Conservation (phyloP, 1,140 invertebrate species). For the Drosophila teissieri region DNA sequence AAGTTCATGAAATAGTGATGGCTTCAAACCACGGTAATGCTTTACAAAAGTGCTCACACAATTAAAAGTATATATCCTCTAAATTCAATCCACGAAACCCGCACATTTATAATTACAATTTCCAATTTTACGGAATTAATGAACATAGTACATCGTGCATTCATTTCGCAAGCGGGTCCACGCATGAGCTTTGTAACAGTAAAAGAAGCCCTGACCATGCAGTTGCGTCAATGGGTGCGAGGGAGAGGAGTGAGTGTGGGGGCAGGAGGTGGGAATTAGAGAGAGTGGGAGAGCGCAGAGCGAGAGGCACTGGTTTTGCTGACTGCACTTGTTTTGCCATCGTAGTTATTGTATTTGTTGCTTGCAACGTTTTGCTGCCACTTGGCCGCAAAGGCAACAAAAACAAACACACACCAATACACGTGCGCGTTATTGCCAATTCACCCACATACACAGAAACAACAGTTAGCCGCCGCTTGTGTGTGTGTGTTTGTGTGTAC, state of each 20-base stretch:
- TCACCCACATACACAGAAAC: slow-evolving; percentile 40
- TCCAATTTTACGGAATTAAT: neutral
- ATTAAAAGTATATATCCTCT: no score
- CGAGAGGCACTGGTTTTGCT: slow-evolving; percentile 63
- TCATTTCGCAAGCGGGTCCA: neutral
- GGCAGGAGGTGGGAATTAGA: neutral
- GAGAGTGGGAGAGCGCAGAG: slow-evolving; percentile 20
- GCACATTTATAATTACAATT: neutral
- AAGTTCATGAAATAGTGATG: neutral
- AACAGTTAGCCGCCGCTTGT: slow-evolving; percentile 43
- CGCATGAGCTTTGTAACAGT: slow-evolving; percentile 26
- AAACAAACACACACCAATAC: slow-evolving; percentile 24
- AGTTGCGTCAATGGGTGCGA: slow-evolving; percentile 44
- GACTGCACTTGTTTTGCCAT: slow-evolving; percentile 60
- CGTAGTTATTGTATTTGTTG: slow-evolving; percentile 63
- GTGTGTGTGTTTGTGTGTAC: slow-evolving; percentile 24
- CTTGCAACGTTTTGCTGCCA: slow-evolving; percentile 57
- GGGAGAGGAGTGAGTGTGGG: neutral
- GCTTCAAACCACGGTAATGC: no score
- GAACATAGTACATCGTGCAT: neutral
- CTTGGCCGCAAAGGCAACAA: slow-evolving; percentile 49
- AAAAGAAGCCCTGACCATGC: slow-evolving; percentile 60
- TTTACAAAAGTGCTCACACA: no score
- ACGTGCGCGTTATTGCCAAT: slow-evolving; percentile 49
- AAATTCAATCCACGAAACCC: no score